Conservation (phyloP, 2,888 invertebrate genomes). For the Branchellion lobata region DNA sequence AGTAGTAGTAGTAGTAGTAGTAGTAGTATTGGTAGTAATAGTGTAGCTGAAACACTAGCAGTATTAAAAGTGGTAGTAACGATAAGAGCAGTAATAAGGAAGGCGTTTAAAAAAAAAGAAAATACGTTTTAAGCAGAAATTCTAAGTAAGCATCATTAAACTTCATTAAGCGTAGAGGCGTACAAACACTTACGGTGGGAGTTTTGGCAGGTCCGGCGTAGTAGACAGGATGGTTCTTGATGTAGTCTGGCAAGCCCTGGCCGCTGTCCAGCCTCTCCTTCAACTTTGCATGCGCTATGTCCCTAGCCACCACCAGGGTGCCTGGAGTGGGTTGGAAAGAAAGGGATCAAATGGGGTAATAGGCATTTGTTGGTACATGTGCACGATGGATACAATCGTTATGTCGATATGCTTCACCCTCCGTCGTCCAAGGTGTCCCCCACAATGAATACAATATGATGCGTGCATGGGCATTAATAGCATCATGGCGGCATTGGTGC, state of each 20-base stretch:
- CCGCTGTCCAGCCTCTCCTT: slow-evolving; percentile 60
- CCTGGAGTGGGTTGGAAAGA: slow-evolving; percentile 54
- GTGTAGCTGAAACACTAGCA: neutral
- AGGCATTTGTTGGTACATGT: neutral
- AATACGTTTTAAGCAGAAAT: no score
- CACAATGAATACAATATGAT: no score
- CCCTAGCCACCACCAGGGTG: slow-evolving; percentile 62
- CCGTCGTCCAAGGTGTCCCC: no score
- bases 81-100: neutral
- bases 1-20: neutral
- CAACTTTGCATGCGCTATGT: slow-evolving; percentile 62
- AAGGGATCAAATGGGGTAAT: neutral
- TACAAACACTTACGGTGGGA: slow-evolving; percentile 59
- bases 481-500: no score
- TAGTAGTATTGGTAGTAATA: no score
- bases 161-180: no score
- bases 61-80: neutral
- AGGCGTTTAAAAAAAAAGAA: no score
- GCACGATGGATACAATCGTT: no score
- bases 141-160: no score
- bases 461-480: no score
- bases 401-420: no score
- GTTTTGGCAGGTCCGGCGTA: slow-evolving; percentile 63
- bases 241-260: slow-evolving; percentile 60
- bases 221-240: slow-evolving; percentile 62